Evolutionary conservation across 2,888 invertebrate species (phyloP).

Genomic region (Drosophila putrida): DNA sequence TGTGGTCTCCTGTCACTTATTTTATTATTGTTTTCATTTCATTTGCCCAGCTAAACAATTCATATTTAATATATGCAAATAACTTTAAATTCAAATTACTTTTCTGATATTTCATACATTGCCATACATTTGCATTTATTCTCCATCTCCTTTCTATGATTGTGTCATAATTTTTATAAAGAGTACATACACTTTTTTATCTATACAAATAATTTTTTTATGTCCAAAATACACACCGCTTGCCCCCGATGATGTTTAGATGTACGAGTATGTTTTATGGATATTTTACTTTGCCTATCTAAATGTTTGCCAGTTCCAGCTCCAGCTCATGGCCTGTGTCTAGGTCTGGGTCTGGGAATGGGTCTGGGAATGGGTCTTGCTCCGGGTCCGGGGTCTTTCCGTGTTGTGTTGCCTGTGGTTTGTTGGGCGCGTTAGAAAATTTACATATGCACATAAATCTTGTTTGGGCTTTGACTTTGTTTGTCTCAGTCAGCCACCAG

Average conservation of each 20-base stretch:
- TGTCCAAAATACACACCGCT: background rate
- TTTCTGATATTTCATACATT: constrained; percentile 24
- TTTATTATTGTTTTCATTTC: background rate
- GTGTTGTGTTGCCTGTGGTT: constrained; percentile 62
- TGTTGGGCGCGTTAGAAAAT: constrained; percentile 59
- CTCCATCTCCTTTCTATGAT: constrained; percentile 7
- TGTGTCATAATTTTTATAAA: constrained; percentile 40
- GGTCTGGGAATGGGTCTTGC: background rate
- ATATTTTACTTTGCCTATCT: constrained; percentile 58
- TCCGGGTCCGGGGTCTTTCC: constrained; percentile 14
- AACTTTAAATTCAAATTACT: constrained; percentile 29
- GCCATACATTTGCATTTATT: constrained; percentile 11
- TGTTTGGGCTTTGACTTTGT: constrained; percentile 73
- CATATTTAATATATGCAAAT: constrained; percentile 20
- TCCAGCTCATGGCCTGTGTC: constrained; percentile 10
- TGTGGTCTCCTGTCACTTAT: background rate
- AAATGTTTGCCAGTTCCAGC: constrained; percentile 56
- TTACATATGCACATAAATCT: constrained; percentile 79
- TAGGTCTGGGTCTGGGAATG: background rate
- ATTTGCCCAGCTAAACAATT: constrained; percentile 1
- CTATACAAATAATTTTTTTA: constrained; percentile 33
- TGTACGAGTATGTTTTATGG: constrained; percentile 54
- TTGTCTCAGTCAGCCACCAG: constrained; percentile 40
- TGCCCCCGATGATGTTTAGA: constrained; percentile 9
- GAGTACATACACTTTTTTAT: constrained; percentile 32